These are phyloP conservation scores for Varecia variegata DNA, from an alignment of 2,797 vertebrate genomes.

Conservation along the genomic window DNA sequence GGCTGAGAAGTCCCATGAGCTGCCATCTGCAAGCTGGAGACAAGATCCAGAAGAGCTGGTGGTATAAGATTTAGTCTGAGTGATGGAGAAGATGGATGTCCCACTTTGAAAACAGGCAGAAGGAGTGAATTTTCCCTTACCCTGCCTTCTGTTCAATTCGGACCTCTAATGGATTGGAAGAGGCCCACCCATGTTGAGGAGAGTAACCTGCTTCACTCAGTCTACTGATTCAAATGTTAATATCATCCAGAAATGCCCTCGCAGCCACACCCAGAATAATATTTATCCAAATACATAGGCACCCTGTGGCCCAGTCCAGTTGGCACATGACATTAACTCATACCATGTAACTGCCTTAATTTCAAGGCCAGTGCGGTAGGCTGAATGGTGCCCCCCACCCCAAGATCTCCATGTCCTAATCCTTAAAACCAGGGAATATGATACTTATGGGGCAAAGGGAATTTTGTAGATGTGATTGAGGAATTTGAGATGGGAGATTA, in stretches of 20 bases:
- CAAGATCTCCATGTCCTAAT: not conserved
- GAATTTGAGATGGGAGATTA: not conserved
- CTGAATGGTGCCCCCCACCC: not conserved
- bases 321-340: not conserved
- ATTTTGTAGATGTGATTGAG: not conserved
- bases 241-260: not conserved
- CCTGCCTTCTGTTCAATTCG: not conserved
- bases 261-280: not conserved
- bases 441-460: not conserved
- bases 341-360: not conserved
- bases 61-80: not conserved
- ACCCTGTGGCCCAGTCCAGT: not conserved
- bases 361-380: not conserved
- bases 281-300: not conserved
- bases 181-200: not conserved
- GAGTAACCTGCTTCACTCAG: not conserved
- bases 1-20: not conserved
- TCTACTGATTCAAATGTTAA: not conserved
- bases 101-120: not conserved
- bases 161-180: not conserved
- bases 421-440: not conserved
- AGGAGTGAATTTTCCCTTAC: not conserved
- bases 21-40: not conserved
- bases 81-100: not conserved
- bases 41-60: not conserved